Percentiles rank a stretch among this genome's conserved stretches.
Conservation (phyloP, 2,888 invertebrate species). For the Glaucopsyche alexis region DNA sequence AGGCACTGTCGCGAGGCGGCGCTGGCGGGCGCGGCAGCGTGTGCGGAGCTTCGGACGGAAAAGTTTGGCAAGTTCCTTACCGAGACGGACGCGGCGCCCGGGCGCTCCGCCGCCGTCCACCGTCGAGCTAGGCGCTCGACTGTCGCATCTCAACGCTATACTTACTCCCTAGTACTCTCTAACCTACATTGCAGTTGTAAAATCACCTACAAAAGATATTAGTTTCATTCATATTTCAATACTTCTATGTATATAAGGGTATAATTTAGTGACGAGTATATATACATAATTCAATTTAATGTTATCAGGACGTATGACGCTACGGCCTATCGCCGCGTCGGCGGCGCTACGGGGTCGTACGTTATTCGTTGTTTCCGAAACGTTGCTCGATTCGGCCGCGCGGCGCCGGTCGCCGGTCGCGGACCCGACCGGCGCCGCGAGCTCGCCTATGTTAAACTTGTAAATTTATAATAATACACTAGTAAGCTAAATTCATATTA, state of each 20-base stretch:
- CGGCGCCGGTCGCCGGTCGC: slow-evolving; percentile 46
- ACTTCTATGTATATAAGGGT: slow-evolving; percentile 78
- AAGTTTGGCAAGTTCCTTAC: slow-evolving; percentile 73
- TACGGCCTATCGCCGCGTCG: slow-evolving; percentile 62
- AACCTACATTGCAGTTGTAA: slow-evolving; percentile 80
- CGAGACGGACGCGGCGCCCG: slow-evolving; percentile 57
- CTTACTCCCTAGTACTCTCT: slow-evolving; percentile 68
- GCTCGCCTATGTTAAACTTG: slow-evolving; percentile 61
- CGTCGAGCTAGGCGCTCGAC: slow-evolving; percentile 62
- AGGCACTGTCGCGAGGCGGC: slow-evolving; percentile 62
- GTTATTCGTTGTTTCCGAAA: slow-evolving; percentile 80
- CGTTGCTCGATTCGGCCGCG: slow-evolving; percentile 72
- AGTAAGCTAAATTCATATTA: slow-evolving; percentile 77
- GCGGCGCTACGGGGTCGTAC: slow-evolving; percentile 75
- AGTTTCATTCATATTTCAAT: slow-evolving; percentile 78
- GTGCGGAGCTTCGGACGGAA: slow-evolving; percentile 76
- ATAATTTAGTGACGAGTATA: slow-evolving; percentile 76
- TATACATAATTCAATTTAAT: slow-evolving; percentile 65
- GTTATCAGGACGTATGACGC: slow-evolving; percentile 72
- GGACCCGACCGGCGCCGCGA: slow-evolving; percentile 35
- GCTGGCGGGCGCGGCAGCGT: slow-evolving; percentile 52
- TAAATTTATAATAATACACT: slow-evolving; percentile 68
- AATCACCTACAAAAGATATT: slow-evolving; percentile 81
- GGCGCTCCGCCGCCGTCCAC: slow-evolving; percentile 54
- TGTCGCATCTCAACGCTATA: slow-evolving; percentile 69